phyloP scores from a whole-genome alignment of 1,140 invertebrate species.

The Drosophila pachea region DNA sequence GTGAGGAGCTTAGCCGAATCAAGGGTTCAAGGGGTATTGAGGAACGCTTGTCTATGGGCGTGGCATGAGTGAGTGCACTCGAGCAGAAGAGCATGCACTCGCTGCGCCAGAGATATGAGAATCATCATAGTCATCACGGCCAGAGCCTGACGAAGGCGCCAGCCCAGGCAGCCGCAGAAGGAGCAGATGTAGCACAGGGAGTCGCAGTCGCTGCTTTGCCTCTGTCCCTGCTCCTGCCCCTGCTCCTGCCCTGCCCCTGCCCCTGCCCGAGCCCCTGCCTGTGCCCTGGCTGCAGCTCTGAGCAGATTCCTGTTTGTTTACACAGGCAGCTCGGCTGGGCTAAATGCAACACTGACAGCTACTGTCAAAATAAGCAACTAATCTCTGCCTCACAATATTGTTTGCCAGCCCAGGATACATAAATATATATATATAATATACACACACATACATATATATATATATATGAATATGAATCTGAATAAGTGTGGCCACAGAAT shows the following conservation, averaged over 20 bases:
- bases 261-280: neutral
- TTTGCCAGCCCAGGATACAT: slow-evolving; percentile 37
- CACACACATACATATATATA: neutral
- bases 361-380: slow-evolving; percentile 74
- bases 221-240: neutral
- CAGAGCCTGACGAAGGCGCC: slow-evolving; percentile 8
- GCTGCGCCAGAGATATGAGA: slow-evolving; percentile 64
- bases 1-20: neutral
- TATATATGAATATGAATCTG: neutral
- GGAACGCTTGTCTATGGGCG: neutral
- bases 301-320: slow-evolving; percentile 59
- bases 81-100: slow-evolving; percentile 65
- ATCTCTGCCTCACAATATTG: slow-evolving; percentile 64
- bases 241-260: slow-evolving; percentile 2
- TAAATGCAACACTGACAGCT: slow-evolving; percentile 72
- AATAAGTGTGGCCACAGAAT: slow-evolving; percentile 21
- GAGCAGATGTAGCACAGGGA: too few species aligned
- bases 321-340: slow-evolving; percentile 32
- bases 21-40: neutral
- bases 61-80: slow-evolving; percentile 33
- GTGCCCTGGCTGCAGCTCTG: slow-evolving; percentile 8
- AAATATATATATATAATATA: slow-evolving; percentile 7
- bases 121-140: slow-evolving; percentile 58
- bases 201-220: slow-evolving; percentile 17
- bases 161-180: neutral